A percentile compares a stretch with the other conserved stretches of the same genome.
Evolutionary conservation across 1,140 invertebrate genomes (phyloP).

Genomic region (Leptinotarsa undecemlineata): DNA sequence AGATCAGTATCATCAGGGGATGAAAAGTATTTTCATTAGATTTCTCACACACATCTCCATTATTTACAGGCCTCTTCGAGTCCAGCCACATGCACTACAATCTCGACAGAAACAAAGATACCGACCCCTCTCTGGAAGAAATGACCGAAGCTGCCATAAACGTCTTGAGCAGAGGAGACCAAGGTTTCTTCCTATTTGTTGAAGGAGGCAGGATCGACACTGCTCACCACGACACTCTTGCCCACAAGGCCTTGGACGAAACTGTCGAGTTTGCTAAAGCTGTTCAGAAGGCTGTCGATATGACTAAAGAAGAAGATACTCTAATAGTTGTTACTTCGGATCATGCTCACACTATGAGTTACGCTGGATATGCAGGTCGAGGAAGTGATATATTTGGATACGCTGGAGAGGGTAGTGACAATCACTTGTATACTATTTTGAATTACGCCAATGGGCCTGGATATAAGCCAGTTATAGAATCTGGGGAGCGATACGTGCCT

Average conservation of each 20-base stretch:
- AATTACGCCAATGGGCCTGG: slow-evolving; percentile 78
- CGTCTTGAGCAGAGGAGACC: slow-evolving; percentile 67
- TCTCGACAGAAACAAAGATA: slow-evolving; percentile 60
- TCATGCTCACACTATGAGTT: slow-evolving; percentile 68
- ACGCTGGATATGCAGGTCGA: slow-evolving; percentile 68
- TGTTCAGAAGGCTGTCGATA: slow-evolving; percentile 61
- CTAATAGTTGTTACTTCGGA: slow-evolving; percentile 70
- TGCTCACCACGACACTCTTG: slow-evolving; percentile 70
- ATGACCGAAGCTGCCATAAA: slow-evolving; percentile 82
- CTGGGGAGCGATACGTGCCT: slow-evolving; percentile 52
- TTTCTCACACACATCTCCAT: too few relatives aligned
- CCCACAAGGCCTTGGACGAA: slow-evolving; percentile 69
- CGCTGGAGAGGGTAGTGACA: slow-evolving; percentile 53
- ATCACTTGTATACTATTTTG: slow-evolving; percentile 70
- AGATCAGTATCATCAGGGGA: too few relatives aligned
- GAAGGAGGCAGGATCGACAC: slow-evolving; percentile 77
- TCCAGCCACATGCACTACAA: slow-evolving; percentile 62
- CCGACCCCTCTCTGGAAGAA: slow-evolving; percentile 70
- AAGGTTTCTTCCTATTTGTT: slow-evolving; percentile 73
- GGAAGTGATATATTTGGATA: slow-evolving; percentile 70
- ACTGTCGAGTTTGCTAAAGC: slow-evolving; percentile 72
- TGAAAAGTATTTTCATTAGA: too few relatives aligned
- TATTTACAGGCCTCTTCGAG: slow-evolving; percentile 61
- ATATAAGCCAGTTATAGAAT: slow-evolving; percentile 46
- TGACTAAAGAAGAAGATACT: slow-evolving; percentile 60